Conservation (phyloP, 2,113 vertebrate genomes). For the Morphnarchus princeps region DNA sequence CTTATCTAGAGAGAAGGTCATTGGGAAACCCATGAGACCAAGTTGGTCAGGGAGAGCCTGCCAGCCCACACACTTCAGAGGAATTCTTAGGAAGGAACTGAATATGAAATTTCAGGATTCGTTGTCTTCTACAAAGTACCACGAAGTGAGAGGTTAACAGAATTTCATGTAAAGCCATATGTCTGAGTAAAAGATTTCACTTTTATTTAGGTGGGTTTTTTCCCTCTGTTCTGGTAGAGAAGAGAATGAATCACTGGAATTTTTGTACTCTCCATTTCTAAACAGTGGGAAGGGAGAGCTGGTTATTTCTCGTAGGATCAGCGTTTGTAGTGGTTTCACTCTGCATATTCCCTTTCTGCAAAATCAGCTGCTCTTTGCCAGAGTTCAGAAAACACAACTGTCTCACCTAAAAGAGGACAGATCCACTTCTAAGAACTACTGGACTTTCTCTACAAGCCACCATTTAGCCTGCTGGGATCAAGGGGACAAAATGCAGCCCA, state of each 20-base stretch:
- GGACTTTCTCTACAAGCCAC: background rate
- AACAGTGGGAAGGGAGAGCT: background rate
- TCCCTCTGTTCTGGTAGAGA: slow-evolving; percentile 13
- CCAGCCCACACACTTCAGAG: background rate
- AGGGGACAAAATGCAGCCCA: background rate
- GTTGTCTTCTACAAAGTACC: background rate
- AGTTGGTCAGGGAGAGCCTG: background rate
- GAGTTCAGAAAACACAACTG: background rate
- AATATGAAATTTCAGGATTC: background rate
- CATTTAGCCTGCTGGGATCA: background rate
- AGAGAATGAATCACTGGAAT: slow-evolving; percentile 58
- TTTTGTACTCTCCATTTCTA: slow-evolving; percentile 55
- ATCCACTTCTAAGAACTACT: background rate
- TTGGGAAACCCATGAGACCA: background rate
- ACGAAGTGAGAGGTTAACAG: background rate
- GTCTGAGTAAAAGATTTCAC: slow-evolving; percentile 26
- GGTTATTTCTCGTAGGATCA: slow-evolving; percentile 26
- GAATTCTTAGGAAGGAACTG: slow-evolving; percentile 17
- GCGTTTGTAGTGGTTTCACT: slow-evolving; percentile 2
- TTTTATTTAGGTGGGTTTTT: slow-evolving; percentile 33
- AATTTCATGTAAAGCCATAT: background rate
- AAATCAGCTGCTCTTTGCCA: background rate
- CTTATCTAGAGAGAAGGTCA: background rate
- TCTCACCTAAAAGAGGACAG: background rate
- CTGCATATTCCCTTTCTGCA: slow-evolving; percentile 5